phyloP scores from a whole-genome alignment of 2,113 vertebrate species.

The Anthoscopus minutus region DNA sequence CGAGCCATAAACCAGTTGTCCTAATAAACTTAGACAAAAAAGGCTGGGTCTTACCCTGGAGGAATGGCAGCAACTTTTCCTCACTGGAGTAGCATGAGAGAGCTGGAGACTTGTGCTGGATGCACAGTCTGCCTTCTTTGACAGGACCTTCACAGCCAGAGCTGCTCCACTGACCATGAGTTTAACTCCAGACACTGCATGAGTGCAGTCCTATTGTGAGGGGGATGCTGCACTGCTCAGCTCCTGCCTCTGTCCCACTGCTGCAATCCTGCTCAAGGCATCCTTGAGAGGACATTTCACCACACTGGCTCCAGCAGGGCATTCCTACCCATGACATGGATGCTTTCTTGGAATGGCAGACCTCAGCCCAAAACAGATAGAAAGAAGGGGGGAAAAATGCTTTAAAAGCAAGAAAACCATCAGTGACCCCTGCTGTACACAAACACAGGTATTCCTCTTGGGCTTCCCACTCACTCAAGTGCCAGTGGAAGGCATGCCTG shows the following conservation, averaged over 20 bases:
- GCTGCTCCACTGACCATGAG: not conserved
- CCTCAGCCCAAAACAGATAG: fast-evolving
- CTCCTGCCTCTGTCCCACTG: not conserved
- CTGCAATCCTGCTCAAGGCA: not conserved
- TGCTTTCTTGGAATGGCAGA: not conserved
- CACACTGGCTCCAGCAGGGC: not conserved
- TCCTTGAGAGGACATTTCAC: not conserved
- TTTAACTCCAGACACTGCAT: not conserved
- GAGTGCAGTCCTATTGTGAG: fast-evolving
- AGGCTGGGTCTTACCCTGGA: not conserved
- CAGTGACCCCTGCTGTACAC: not conserved
- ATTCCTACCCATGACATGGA: not conserved
- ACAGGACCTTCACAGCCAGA: not conserved
- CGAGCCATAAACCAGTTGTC: not conserved
- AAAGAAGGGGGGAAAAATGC: not conserved
- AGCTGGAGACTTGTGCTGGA: not conserved
- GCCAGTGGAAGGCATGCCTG: not conserved
- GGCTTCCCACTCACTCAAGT: fast-evolving
- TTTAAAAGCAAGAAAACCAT: not conserved
- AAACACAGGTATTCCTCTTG: not conserved
- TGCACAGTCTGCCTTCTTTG: not conserved
- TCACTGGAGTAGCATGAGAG: not conserved
- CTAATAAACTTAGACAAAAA: not conserved
- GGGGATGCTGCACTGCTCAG: not conserved
- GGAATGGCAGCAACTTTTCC: not conserved